Base-by-base conservation (phyloP, 2,888 invertebrate species). In the Gisinianus flammeolus region DNA sequence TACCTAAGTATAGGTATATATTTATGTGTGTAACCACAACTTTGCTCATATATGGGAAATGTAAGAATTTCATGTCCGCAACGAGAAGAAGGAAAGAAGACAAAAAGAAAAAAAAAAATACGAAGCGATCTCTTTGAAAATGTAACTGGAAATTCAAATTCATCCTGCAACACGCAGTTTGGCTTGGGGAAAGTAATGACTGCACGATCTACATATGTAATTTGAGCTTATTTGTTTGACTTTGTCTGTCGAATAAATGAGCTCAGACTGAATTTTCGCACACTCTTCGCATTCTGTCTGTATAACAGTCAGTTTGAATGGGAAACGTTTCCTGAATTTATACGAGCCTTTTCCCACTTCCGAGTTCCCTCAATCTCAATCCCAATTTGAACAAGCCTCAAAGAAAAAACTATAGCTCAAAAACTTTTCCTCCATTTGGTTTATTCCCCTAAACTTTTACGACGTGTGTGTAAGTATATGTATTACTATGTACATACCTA, bases 301-400 rank as follows among this genome's bases (percentile, higher is more conserved):
- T 6, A n/a, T n/a, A 44, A 44, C 44, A 16, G 2, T 44, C 44
- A 16, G 26, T 12, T 26, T 64, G 35, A 26, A 12, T 62, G 2
- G 26, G 26, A 62, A 44, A 68, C 44, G 68, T 44, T 35, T 24
- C 35, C 35, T 68, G 68, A 68, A 68, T 68, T 68, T 68, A 68
- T 35, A 68, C 44, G 28, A 35, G 24, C 8, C 22, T 44, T 12
- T 19, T 44, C n/a, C n/a, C 26, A 10, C 28, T 12, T 26, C 24
- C 1, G 24, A 28, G 8, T 62, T 6, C 31, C n/a, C 67, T 67
- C 22, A 22, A 3, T 35, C 35, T 2, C 24, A 58, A 1, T 58
- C 56, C 56, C 56, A 26, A 62, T 62, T 26, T 62, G 12, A n/a
- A 22, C 26, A 62, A 62, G 6, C 12, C 22, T 26, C 26, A 8